Evolutionary conservation across 2,888 invertebrate genomes (phyloP), one percentile per base, ranked within the genome.

Genomic region (Iphiclides podalirius): DNA sequence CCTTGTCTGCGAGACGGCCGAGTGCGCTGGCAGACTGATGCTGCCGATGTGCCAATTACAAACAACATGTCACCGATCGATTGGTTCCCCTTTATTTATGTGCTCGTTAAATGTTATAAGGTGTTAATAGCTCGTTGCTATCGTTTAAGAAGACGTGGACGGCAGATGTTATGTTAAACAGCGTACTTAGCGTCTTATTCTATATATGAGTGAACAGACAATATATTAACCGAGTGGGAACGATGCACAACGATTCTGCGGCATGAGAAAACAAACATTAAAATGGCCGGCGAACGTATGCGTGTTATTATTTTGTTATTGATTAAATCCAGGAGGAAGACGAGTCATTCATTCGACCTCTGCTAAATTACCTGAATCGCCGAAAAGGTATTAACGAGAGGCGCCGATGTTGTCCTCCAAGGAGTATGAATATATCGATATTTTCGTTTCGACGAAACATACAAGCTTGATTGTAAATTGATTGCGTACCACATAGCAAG

Each of bases 1-100:
- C 72, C 68, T 71, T 65, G 67, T 44, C 37, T 28, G 44, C 23
- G 45, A 54, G 49, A 48, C 53, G 43, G 36, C n/a, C n/a, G n/a
- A n/a, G n/a, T n/a, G 47, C 36, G 41, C 17, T 37, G 47, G 41
- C 36, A 54, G 41, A 45, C 26, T 36, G 38, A 43, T 49, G 43
- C 48, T 34, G 48, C 48, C 48, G 14, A 39, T 4, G 47, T 47
- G 50, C 37, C 54, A 54, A 54, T 53, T 53, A 50, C 45, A 43
- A 40, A 33, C 41, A 42, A 50, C 51, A 45, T 39, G 47, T 46
- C 48, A 26, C 35, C 20, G 4, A 15, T 48, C 37, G 39, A 52
- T 57, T 39, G 50, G 36, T 11, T 37, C 52, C 40, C 34, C 35
- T 34, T 47, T 52, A 48, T 54, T 53, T 39, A 36, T 36, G 38